Base-by-base conservation (phyloP, 2,888 invertebrate species). In the Furcula furcula region DNA sequence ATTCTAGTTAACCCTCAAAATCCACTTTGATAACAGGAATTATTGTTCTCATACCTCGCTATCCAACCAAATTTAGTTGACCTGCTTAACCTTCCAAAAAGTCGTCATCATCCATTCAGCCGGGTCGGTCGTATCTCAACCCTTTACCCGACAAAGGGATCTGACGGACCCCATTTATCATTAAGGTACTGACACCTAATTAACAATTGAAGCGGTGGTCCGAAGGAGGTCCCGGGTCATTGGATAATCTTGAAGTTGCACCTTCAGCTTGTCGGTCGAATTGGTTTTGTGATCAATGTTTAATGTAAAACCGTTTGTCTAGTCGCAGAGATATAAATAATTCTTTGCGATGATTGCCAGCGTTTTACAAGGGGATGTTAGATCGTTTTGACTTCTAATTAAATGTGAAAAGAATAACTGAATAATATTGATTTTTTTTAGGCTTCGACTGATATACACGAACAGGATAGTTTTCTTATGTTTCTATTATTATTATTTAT, bases 161-260 rank as follows among this genome's bases (percentile, higher is more conserved):
- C 54, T 56, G 55, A 56, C 53, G 46, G 52, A 55, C 47, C 46
- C 45, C 54, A 60, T 65, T 65, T 62, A 65, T 65, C 65, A 65
- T 53, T 54, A 55, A 40, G 51, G 44, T 46, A 53, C 55, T 49
- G 55, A 53, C 63, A 56, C 53, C 58, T 65, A 62, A 65, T 65
- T 65, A 65, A 65, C 65, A 63, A 65, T 65, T 65, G 64, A 65
- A 65, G 56, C 54, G 61, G 57, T 46, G 48, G 52, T 50, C 35
- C 41, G 33, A 11, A 36, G 45, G 49, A 49, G 31, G 52, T 46
- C 41, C 39, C 46, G 56, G 58, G 55, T 59, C 57, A 54, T 39
- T 52, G 46, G 51, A 54, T 62, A 54, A 60, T 56, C 56, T 57
- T 41, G 37, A 32, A 22, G 29, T 36, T 36, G 46, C 37, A 31